Base-by-base conservation (phyloP, 2,888 invertebrate genomes). In the Nomada flava region DNA sequence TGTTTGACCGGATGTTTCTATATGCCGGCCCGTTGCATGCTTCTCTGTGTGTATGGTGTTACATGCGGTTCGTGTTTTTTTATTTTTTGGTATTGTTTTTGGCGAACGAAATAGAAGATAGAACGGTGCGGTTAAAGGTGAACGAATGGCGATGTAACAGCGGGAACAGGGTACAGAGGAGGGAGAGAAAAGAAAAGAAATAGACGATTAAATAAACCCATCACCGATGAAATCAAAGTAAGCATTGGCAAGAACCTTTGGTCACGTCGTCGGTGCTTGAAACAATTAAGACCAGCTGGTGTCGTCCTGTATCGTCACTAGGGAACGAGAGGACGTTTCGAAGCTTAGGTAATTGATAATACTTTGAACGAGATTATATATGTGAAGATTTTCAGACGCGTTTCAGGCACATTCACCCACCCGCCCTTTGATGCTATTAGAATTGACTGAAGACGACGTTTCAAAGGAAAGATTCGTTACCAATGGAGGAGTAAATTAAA, bases 161-260 rank as follows among this genome's bases (percentile, higher is more conserved):
- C 83, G 47, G 75, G 84, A 78, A 76, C 23, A 23, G 82, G 80
- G 83, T 59, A 50, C 47, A 76, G 26, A 75, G 86, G 83, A 76
- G 62, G 82, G 84, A 90, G 71, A 88, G 82, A 88, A 87, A 89
- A 89, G 91, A 90, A 89, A 78, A 90, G 84, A 88, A 91, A 92
- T 72, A 90, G 86, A 89, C 86, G 81, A 89, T 88, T 90, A 89
- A 86, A 84, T 69, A 72, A 87, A 90, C 85, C 88, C 89, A 84
- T 88, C 86, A 90, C 88, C 86, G 83, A 83, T 77, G 67, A 87
- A 84, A 78, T 73, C 26, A 86, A 79, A 63, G n/a, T 70, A 82
- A 76, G 20, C 59, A 72, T 76, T 80, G 77, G 63, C 59, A 85
- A 79, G 81, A 87, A 82, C 79, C 86, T 87, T 85, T 83, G 55